Base-by-base conservation (phyloP, 2,113 vertebrate genomes). In the Charina bottae region DNA sequence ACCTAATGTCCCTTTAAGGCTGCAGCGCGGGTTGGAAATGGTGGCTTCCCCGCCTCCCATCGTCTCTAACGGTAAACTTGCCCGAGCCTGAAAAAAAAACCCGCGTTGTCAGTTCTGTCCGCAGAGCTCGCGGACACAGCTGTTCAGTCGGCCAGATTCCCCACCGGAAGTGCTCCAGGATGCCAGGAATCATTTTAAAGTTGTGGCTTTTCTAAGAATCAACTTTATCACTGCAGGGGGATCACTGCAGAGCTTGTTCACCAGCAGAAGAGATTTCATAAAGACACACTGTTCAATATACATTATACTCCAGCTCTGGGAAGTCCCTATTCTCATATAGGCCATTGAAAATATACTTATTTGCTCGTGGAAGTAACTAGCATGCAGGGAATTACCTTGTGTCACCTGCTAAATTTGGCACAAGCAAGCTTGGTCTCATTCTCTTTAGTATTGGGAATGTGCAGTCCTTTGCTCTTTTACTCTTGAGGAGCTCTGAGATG, bases 101-200 rank as follows among this genome's bases (percentile, higher is more conserved):
- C n/a, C n/a, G n/a, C n/a, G n/a, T n/a, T n/a, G n/a, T n/a, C n/a
- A n/a, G n/a, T n/a, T n/a, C n/a, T n/a, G n/a, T n/a, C n/a, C n/a
- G n/a, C n/a, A n/a, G n/a, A n/a, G n/a, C n/a, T n/a, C n/a, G n/a
- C n/a, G n/a, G n/a, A n/a, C n/a, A n/a, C n/a, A n/a, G n/a, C n/a
- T n/a, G n/a, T n/a, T n/a, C n/a, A n/a, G n/a, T n/a, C n/a, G n/a
- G n/a, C n/a, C n/a, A n/a, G n/a, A n/a, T n/a, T n/a, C n/a, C n/a
- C n/a, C n/a, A n/a, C n/a, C n/a, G n/a, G n/a, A n/a, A n/a, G n/a
- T n/a, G n/a, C n/a, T n/a, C n/a, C 46, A 90, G 87, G 62, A 93
- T 33, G 91, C 91, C 78, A 88, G 12, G 90, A 86, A 9, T 37
- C 23, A 87, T 92, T 89, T 64, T 60, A 95, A 83, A 92, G 90